phyloP scores from a whole-genome alignment of 2,888 invertebrate genomes.

The Octodonta nipae region DNA sequence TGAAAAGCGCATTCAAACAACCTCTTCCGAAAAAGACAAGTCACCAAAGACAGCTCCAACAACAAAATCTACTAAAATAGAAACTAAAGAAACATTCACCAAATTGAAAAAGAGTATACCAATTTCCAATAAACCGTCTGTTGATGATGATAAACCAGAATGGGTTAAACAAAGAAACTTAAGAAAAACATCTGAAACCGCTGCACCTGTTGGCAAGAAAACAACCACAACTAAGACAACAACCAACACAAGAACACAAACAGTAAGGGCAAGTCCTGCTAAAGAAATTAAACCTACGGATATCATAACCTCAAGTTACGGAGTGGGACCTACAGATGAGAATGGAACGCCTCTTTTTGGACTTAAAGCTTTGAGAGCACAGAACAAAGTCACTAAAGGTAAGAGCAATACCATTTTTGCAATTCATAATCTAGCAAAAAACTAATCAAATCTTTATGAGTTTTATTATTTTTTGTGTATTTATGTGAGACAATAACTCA shows the following conservation, averaged over 20 bases:
- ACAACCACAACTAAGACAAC: constrained; percentile 23
- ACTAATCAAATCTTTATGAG: too few relatives aligned
- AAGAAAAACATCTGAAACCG: constrained; percentile 38
- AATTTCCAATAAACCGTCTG: neutral
- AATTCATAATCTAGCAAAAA: too few relatives aligned
- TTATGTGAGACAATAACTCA: too few relatives aligned
- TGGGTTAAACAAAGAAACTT: constrained; percentile 49
- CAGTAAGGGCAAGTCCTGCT: constrained; percentile 30
- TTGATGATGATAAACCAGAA: constrained; percentile 45
- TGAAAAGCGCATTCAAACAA: constrained; percentile 6
- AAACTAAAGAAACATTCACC: constrained; percentile 17
- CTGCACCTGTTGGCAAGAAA: constrained; percentile 13
- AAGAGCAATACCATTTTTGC: constrained; percentile 16
- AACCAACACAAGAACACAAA: constrained; percentile 15
- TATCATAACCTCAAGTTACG: constrained; percentile 67
- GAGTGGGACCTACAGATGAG: constrained; percentile 70
- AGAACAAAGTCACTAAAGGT: constrained; percentile 53
- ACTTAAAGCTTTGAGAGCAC: constrained; percentile 54
- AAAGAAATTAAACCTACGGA: constrained; percentile 40
- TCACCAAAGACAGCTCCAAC: constrained; percentile 13
- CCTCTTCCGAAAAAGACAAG: constrained; percentile 12
- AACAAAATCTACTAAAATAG: constrained; percentile 17
- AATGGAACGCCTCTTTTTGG: constrained; percentile 69
- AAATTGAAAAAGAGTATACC: constrained; percentile 19
- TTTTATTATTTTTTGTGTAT: too few relatives aligned